Evolutionary conservation across 2,888 invertebrate genomes (phyloP), one percentile per base, ranked within the genome.

Genomic region (Chironomus tentans): DNA sequence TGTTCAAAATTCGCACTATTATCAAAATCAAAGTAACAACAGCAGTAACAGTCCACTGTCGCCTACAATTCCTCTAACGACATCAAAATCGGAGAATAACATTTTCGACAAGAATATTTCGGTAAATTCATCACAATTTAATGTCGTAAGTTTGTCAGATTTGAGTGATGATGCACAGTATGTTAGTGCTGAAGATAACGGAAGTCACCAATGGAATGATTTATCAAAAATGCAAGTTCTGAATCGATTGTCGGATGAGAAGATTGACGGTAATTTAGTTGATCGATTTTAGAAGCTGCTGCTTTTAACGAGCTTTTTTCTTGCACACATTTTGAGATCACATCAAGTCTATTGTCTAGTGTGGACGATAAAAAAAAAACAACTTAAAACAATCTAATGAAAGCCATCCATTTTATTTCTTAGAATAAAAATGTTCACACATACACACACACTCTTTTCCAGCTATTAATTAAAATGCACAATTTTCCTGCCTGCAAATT

Each of bases 81-180:
- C 76, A 38, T 80, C 80, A 4, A 80, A 80, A 74, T 80, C 80
- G 13, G 80, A 80, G 72, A 80, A 79, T 70, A 80, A 80, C 76
- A 80, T 80, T 70, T 80, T 78, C 68, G 79, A 80, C 71, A 78
- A 79, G 71, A 70, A 70, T 2, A 68, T 22, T 13, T 61, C 62
- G n/a, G 13, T 62, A 13, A 61, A 50, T 28, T 10, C 79, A 65
- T 77, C 78, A 12, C 78, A 79, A n/a, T 80, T 79, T 65, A 79
- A 80, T 78, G 80, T 80, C 62, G 80, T 80, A 24, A 80, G 80
- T 73, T 75, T 80, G 70, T 80, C 80, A 65, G 79, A 80, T 77
- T 78, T 80, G 18, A 80, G 78, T 77, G 78, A 76, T 12, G 78
- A 80, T 46, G 78, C 77, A 46, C 77, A 79, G 77, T 68, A 50